Evolutionary conservation across 2,797 vertebrate genomes (phyloP).

Genomic region (Octomys mimax): DNA sequence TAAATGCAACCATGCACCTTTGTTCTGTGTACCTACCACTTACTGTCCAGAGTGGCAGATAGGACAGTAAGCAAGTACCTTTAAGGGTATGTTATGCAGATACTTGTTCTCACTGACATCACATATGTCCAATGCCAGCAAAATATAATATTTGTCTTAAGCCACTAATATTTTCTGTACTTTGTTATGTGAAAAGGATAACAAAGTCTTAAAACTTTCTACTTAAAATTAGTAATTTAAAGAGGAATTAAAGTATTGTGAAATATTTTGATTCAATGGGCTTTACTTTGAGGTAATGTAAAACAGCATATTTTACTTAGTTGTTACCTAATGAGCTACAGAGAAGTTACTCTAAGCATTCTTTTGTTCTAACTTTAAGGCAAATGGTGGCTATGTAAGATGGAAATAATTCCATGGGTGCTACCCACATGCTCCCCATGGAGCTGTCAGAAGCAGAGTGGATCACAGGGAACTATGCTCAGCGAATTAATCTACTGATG

Average conservation of each 20-base stretch:
- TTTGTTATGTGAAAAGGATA: background rate
- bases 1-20: background rate
- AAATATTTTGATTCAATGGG: background rate
- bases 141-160: background rate
- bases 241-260: background rate
- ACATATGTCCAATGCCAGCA: background rate
- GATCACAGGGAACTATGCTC: background rate
- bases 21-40: too few species aligned
- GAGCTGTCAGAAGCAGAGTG: background rate
- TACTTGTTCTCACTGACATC: background rate
- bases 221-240: background rate
- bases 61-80: background rate
- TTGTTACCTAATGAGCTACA: background rate
- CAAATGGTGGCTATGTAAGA: background rate
- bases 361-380: background rate
- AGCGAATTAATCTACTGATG: background rate
- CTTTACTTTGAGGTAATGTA: background rate
- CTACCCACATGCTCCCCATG: background rate
- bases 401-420: background rate
- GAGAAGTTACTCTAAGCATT: background rate
- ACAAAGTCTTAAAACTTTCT: background rate
- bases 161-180: background rate
- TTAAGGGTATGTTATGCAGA: background rate
- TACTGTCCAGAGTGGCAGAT: background rate
- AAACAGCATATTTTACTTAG: background rate